Evolutionary conservation across 2,113 vertebrate genomes (phyloP), one percentile per base, ranked within the genome.

Genomic region (Strix aluco): DNA sequence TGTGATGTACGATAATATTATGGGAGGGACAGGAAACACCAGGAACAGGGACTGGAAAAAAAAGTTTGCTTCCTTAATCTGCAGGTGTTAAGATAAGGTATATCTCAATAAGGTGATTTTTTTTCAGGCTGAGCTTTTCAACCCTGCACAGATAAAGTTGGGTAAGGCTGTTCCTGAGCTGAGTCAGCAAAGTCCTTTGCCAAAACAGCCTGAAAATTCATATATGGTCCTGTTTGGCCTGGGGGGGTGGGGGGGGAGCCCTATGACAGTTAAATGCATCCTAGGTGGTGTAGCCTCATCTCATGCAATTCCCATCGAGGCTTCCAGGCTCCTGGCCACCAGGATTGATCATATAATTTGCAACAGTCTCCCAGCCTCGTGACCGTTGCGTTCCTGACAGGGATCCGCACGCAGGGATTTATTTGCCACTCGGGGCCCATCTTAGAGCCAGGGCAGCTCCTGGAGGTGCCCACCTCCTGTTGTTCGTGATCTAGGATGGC

Each of bases 41-140:
- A 42, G 81, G 62, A 91, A 59, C 74, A 36, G 71, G 79, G 74
- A 58, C 49, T 83, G 73, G 92, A 92, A 94, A 96, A 58, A 54
- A 61, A 70, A 92, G 44, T 80, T 91, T 78, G 62, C 36, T 92
- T 71, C 90, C 87, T 88, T 49, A 86, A 79, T 94, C 79, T 79
- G n/a, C 9, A 19, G 16, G 62, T 78, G 27, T 63, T 17, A 18
- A 88, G 92, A 84, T 91, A 96, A 92, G 26, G 32, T 54, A 5
- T 62, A 42, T 52, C 87, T 90, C 75, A 22, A 15, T 10, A n/a
- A 86, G 38, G n/a, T 72, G 47, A n/a, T 42, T 55, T 86, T 72
- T 79, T 70, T 55, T 29, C 44, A 57, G 44, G 49, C 91, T 36
- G 51, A 71, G 38, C 32, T 38, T 74, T 85, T 51, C 54, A 67